Percentiles rank a stretch among this genome's conserved stretches.
phyloP scores from a whole-genome alignment of 2,113 vertebrate genomes.

The Nanorana parkeri region DNA sequence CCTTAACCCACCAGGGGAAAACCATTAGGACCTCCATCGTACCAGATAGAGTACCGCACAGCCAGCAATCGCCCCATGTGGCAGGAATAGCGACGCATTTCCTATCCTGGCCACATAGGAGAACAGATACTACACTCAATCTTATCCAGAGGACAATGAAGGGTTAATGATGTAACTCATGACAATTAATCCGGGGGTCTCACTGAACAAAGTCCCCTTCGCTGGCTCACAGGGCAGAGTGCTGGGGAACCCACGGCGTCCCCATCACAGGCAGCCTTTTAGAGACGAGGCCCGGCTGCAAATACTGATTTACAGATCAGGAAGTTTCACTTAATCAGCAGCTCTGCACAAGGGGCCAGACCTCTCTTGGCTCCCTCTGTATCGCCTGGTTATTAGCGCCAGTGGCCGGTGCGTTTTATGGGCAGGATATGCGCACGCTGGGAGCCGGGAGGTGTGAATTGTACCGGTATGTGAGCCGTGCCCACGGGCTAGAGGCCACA shows the following conservation, averaged over 20 bases:
- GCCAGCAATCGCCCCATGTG: too few species aligned
- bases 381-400: neutral
- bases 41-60: too few species aligned
- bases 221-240: too few species aligned
- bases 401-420: neutral
- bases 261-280: neutral
- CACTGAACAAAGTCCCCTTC: too few species aligned
- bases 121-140: too few species aligned
- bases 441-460: neutral
- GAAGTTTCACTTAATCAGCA: constrained; percentile 33
- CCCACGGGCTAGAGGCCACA: neutral
- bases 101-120: too few species aligned
- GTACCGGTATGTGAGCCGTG: neutral
- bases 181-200: too few species aligned
- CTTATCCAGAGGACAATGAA: too few species aligned
- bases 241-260: neutral
- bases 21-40: too few species aligned
- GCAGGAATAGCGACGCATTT: too few species aligned
- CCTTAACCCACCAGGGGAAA: too few species aligned
- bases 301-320: constrained; percentile 18
- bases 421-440: constrained; percentile 5
- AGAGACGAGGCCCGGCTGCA: neutral
- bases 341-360: neutral
- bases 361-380: neutral
- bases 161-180: too few species aligned